phyloP scores from a whole-genome alignment of 1,140 invertebrate species.

The Aphidius ervi region DNA sequence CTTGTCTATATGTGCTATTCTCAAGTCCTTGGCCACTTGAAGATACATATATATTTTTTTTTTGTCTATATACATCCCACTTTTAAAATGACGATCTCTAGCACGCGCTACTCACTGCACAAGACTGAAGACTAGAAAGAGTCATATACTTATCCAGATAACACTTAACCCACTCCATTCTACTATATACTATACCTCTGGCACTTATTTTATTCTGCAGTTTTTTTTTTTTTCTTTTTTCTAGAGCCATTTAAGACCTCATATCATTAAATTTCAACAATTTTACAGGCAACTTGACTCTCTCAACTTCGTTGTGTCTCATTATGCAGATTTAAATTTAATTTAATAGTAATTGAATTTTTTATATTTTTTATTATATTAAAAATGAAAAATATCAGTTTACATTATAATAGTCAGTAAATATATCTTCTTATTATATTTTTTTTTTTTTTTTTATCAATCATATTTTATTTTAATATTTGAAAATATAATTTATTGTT shows the following conservation, averaged over 20 bases:
- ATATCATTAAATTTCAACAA: conserved; percentile 26
- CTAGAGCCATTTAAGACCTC: conserved; percentile 29
- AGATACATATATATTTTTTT: background rate
- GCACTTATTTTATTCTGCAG: conserved; percentile 26
- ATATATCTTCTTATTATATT: conserved; percentile 3
- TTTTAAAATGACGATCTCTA: too few species aligned
- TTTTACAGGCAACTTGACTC: conserved; percentile 17
- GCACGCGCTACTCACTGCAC: too few species aligned
- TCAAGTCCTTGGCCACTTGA: conserved; percentile 17
- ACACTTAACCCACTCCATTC: background rate
- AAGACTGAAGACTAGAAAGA: background rate
- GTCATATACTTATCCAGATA: background rate
- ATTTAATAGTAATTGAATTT: conserved; percentile 15
- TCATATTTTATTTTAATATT: too few species aligned
- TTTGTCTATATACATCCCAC: too few species aligned
- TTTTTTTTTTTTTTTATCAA: background rate
- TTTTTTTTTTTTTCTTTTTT: conserved; percentile 1
- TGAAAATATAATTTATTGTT: too few species aligned
- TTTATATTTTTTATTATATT: background rate
- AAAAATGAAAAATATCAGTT: too few species aligned
- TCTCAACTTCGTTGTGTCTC: conserved; percentile 16
- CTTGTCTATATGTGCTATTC: conserved; percentile 2
- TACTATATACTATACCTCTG: conserved; percentile 5
- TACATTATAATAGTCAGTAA: too few species aligned
- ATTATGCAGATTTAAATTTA: conserved; percentile 19